Conservation (phyloP, 2,113 vertebrate species). For the Aegithalos caudatus region DNA sequence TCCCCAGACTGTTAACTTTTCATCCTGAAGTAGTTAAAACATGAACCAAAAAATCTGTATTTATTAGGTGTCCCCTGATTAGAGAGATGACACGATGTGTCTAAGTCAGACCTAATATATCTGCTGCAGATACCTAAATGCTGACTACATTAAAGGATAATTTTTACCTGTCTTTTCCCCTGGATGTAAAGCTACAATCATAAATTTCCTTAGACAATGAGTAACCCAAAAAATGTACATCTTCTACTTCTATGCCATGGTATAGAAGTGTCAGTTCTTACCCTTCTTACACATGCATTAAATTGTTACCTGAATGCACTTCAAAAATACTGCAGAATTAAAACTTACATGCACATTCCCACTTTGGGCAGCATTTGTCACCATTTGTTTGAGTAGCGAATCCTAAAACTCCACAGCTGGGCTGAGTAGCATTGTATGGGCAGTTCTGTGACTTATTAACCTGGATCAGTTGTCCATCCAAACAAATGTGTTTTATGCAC, state of each 20-base stretch:
- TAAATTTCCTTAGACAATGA: neutral
- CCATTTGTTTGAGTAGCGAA: conserved; percentile 85
- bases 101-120: neutral
- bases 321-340: neutral
- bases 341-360: conserved; percentile 95
- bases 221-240: accelerated
- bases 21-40: neutral
- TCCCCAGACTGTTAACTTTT: neutral
- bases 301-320: neutral
- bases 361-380: conserved; percentile 92
- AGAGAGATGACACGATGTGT: neutral
- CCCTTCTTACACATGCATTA: neutral
- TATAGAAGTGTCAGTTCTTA: neutral
- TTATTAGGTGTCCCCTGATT: neutral
- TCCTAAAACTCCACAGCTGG: conserved; percentile 90
- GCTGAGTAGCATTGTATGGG: conserved; percentile 78
- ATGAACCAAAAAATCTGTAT: neutral
- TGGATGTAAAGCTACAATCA: neutral
- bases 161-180: neutral
- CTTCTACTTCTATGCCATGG: neutral
- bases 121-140: neutral
- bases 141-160: neutral
- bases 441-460: conserved; percentile 92
- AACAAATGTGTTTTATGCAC: conserved; percentile 89
- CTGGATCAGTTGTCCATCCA: conserved; percentile 87